Evolutionary conservation across 2,888 invertebrate species (phyloP), one percentile per base, ranked within the genome.

Genomic region (Sinodicranocentrus sp.): DNA sequence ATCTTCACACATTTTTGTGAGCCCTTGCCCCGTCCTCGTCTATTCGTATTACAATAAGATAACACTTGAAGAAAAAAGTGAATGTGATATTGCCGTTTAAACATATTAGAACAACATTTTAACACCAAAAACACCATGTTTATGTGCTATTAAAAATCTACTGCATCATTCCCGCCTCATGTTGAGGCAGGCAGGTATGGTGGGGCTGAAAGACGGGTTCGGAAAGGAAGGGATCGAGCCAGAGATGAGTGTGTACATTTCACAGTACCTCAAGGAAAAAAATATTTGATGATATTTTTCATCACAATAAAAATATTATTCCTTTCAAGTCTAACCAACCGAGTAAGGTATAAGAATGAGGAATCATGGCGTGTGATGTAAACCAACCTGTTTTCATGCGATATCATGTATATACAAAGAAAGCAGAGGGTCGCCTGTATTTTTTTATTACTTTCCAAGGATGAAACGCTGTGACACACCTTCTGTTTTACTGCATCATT

Each of bases 61-160:
- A 21, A 61, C 26, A 26, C 23, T 25, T 15, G 43, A 44, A 28
- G 1, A 67, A 21, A n/a, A 63, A 25, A 28, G 44, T 75, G 63
- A 28, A 48, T 39, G 54, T 33, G 57, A 19, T 33, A 61, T 57
- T 43, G 61, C n/a, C 28, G 44, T 23, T 52, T 26, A 39, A 21
- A 33, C n/a, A 25, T 57, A 77, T 68, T 77, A 28, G 68, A 77
- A 67, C 68, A 68, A 26, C 57, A 44, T 77, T 57, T 77, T 77
- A 77, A 77, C 68, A 77, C 67, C 67, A 57, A 67, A 54, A 77
- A 77, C 77, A 77, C 59, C 77, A 59, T 77, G 77, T 77, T 77
- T 77, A 77, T 68, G 68, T 59, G 43, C 77, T 68, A 77, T 77
- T 77, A 77, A 68, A 68, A 44, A 77, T 59, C 65, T 68, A 68